Evolutionary conservation across 35 echinoderm and acorn worm species (phyloP).

Genomic region (Lytechinus variegatus): DNA sequence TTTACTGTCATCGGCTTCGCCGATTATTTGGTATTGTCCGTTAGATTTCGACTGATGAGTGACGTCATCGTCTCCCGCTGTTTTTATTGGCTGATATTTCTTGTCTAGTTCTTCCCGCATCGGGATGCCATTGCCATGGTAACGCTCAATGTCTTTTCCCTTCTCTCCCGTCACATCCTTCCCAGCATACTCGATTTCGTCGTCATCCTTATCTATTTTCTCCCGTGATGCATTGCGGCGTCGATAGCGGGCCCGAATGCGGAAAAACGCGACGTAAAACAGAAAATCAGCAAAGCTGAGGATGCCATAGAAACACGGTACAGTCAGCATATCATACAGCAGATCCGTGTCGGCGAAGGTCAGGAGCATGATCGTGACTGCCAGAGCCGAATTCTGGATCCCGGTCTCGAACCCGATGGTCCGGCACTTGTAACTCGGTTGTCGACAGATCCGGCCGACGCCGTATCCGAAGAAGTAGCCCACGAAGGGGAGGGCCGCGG

Average conservation of each 20-base stretch:
- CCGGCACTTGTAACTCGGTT: slow-evolving; percentile 69
- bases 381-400: slow-evolving; percentile 78
- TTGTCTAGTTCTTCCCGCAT: background rate
- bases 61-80: background rate
- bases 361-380: slow-evolving; percentile 69
- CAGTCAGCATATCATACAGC: slow-evolving; percentile 64
- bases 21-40: background rate
- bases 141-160: background rate
- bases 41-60: background rate
- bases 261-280: slow-evolving; percentile 13
- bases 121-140: background rate
- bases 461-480: slow-evolving; percentile 74
- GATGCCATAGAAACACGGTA: slow-evolving; percentile 76
- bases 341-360: slow-evolving; percentile 61
- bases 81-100: background rate
- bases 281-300: slow-evolving; percentile 38
- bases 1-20: background rate
- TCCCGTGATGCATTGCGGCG: background rate
- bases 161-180: background rate
- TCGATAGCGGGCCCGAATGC: background rate
- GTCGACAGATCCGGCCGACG: slow-evolving; percentile 64
- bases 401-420: slow-evolving; percentile 90
- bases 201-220: background rate
- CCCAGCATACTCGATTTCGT: background rate
- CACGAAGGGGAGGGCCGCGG: slow-evolving; percentile 47